A percentile compares a stretch with the other conserved stretches of the same genome.
Conservation (phyloP, 2,888 invertebrate species). For the Eilema caniola region DNA sequence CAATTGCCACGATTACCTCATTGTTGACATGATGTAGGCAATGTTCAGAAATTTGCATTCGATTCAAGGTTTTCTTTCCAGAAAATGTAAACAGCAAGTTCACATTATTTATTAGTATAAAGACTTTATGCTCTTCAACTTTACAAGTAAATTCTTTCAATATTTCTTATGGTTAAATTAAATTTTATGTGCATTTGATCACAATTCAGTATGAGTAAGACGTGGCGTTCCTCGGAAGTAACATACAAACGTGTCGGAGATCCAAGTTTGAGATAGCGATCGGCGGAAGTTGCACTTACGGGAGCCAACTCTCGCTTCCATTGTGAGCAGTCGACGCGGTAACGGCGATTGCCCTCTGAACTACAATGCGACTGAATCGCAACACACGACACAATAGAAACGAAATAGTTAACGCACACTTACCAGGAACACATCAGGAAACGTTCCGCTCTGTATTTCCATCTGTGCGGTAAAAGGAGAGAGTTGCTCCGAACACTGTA, state of each 20-base stretch:
- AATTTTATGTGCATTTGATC: conserved; percentile 6
- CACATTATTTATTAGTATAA: conserved; percentile 11
- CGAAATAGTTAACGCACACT: conserved; percentile 60
- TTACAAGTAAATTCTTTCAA: neutral
- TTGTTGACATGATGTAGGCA: conserved; percentile 33
- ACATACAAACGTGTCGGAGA: conserved; percentile 60
- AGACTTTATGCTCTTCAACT: neutral
- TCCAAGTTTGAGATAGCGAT: conserved; percentile 71
- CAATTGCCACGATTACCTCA: conserved; percentile 37
- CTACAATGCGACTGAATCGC: conserved; percentile 68
- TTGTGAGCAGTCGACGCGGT: conserved; percentile 74
- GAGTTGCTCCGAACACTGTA: conserved; percentile 73
- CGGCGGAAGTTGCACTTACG: conserved; percentile 71
- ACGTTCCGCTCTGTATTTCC: conserved; percentile 83
- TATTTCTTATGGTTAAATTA: conserved; percentile 9
- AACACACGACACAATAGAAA: conserved; percentile 68
- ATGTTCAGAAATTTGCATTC: conserved; percentile 39
- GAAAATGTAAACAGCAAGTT: conserved; percentile 39
- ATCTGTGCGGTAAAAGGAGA: conserved; percentile 77
- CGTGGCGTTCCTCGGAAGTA: conserved; percentile 67
- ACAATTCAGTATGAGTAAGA: conserved; percentile 52
- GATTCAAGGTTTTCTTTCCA: conserved; percentile 35
- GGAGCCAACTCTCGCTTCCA: conserved; percentile 78
- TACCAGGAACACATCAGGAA: conserved; percentile 74
- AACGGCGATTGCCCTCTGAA: conserved; percentile 77